Evolutionary conservation across 1,140 invertebrate genomes (phyloP).

Genomic region (Zaprionus tsacasi): DNA sequence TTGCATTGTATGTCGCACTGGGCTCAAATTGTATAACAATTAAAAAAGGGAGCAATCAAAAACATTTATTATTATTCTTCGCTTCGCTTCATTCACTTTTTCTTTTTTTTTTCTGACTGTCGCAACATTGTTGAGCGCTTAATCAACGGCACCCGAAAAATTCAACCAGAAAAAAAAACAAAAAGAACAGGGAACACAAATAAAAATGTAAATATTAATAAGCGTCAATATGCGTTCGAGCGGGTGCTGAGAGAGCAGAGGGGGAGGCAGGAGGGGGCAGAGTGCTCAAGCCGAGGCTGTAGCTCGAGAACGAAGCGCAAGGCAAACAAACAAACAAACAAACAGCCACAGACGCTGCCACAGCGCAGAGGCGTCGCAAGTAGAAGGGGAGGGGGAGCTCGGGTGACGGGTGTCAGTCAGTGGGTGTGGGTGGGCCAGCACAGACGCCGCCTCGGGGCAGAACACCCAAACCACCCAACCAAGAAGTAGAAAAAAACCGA

Average conservation of each 20-base stretch:
- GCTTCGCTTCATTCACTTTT: conserved; percentile 7
- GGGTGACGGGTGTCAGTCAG: conserved; percentile 7
- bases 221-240: conserved; percentile 79
- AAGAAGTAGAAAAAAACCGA: background rate
- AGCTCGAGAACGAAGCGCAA: conserved; percentile 37
- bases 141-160: conserved; percentile 63
- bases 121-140: conserved; percentile 62
- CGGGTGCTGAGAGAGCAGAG: conserved; percentile 6
- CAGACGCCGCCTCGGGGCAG: conserved; percentile 46
- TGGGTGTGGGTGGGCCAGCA: background rate
- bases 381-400: background rate
- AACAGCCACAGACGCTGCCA: conserved; percentile 39
- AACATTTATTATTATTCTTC: conserved; percentile 43
- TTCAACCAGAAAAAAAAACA: conserved; percentile 51
- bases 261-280: background rate
- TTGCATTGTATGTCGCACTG: conserved; percentile 13
- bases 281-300: conserved; percentile 15
- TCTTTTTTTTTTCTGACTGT: conserved; percentile 21
- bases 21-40: conserved; percentile 77
- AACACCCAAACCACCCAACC: conserved; percentile 14
- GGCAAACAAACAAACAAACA: conserved; percentile 69
- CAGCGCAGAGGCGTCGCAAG: background rate
- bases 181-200: conserved; percentile 46
- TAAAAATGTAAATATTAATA: conserved; percentile 84
- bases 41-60: conserved; percentile 78